phyloP scores from a whole-genome alignment of 2,888 invertebrate genomes.

The Philonicus albiceps region DNA sequence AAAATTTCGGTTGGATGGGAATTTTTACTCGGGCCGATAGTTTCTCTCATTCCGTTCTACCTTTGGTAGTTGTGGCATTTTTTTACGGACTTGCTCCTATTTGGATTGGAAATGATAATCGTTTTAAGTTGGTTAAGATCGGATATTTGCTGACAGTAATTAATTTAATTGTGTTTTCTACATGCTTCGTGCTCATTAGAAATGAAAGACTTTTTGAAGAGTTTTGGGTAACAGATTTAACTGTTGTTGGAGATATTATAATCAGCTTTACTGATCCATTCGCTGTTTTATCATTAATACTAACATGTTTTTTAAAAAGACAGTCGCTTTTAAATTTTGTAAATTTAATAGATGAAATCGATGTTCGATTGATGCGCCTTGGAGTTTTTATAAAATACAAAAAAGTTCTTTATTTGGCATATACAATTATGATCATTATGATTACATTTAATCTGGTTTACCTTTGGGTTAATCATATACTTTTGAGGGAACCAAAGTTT shows the following conservation, averaged over 20 bases:
- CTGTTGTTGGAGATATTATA: slow-evolving; percentile 58
- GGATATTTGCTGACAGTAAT: not conserved
- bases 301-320: not conserved
- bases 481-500: slow-evolving; percentile 57
- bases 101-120: not conserved
- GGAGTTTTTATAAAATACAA: slow-evolving; percentile 58
- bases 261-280: slow-evolving; percentile 51
- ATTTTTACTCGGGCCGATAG: slow-evolving; percentile 54
- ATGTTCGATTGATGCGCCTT: slow-evolving; percentile 41
- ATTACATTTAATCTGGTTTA: slow-evolving; percentile 58
- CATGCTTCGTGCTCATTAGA: not conserved
- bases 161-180: not conserved
- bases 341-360: not conserved
- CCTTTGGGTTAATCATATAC: slow-evolving; percentile 56
- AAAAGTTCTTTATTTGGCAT: slow-evolving; percentile 55
- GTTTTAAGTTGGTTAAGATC: not conserved
- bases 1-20: not conserved
- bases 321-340: not conserved
- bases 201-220: slow-evolving; percentile 56
- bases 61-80: slow-evolving; percentile 56
- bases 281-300: not conserved
- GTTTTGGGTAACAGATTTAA: slow-evolving; percentile 59
- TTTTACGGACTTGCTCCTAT: slow-evolving; percentile 52
- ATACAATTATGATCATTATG: slow-evolving; percentile 57
- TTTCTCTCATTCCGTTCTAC: slow-evolving; percentile 49